Base-by-base conservation (phyloP, 2,888 invertebrate species). In the Drosophila paramelanica region DNA sequence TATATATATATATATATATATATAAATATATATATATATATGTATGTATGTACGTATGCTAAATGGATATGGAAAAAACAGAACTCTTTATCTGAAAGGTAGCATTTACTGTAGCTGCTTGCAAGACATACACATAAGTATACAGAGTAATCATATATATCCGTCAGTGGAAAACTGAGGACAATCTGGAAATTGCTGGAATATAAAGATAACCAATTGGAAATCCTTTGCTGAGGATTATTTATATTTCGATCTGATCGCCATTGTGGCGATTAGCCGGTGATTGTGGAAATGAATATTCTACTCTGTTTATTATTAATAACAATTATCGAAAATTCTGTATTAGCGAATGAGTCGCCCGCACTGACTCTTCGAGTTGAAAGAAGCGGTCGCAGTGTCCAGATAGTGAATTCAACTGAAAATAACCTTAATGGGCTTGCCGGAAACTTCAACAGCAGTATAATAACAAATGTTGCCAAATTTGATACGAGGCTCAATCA, bases 401-500 rank as follows among this genome's bases (percentile, higher is more conserved):
- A 36, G 5, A 64, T 60, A 25, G 46, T 42, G 1, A 73, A 75
- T 50, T 42, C 49, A 23, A 61, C 53, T 11, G 59, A 70, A 36
- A 20, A n/a, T 1, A 52, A 53, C 10, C n/a, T 43, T 3, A 50
- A n/a, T 43, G 46, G n/a, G 1, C 14, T 5, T 17, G 38, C 13
- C 20, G 38, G 36, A 0, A 68, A 67, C 11, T 47, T 43, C 1
- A 70, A 36, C n/a, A 92, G 89, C 71, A 92, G 89, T 68, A 91
- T 92, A 33, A 92, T 93, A 36, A 92, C 92, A 46, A 90, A 90
- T 73, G 89, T 90, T 55, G 89, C 89, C 36, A 87, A 88, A 59
- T 93, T 93, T 68, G 92, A 92, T 70, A 92, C 92, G 5, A 85
- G 76, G 25, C 96, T 98, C 93, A 97, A 98, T 93, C 97, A 98